Percentiles rank a stretch among this genome's conserved stretches.
Evolutionary conservation across 2,888 invertebrate species (phyloP).

Genomic region (Cosmia pyralina): DNA sequence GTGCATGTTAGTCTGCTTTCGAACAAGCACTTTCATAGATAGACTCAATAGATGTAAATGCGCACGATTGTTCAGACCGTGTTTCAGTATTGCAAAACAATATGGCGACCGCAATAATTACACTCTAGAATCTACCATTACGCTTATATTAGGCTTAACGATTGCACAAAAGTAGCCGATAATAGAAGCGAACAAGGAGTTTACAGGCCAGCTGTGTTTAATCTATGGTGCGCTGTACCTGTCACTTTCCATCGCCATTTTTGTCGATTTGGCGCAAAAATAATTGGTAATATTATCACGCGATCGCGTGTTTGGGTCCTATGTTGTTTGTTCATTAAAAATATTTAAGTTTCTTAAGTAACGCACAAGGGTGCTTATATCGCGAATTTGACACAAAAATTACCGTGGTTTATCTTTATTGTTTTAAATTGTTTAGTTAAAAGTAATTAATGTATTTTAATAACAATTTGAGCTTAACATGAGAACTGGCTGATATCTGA

Average conservation of each 20-base stretch:
- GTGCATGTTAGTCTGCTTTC: constrained; percentile 63
- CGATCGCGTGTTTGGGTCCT: constrained; percentile 75
- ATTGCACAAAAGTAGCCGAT: constrained; percentile 77
- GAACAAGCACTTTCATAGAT: constrained; percentile 72
- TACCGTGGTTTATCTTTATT: constrained; percentile 38
- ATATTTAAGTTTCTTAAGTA: constrained; percentile 52
- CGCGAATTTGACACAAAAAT: constrained; percentile 33
- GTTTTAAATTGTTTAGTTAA: constrained; percentile 27
- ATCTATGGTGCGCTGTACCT: constrained; percentile 65
- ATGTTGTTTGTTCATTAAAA: constrained; percentile 52
- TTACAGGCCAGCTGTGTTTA: constrained; percentile 76
- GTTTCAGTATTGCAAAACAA: constrained; percentile 78
- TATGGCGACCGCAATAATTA: constrained; percentile 76
- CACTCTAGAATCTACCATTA: constrained; percentile 73
- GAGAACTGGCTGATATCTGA: constrained; percentile 29
- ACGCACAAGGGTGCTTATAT: constrained; percentile 41
- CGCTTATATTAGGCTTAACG: constrained; percentile 76
- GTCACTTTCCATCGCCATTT: constrained; percentile 83
- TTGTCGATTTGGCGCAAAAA: constrained; percentile 81
- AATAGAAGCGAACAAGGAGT: constrained; percentile 73
- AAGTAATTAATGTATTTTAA: constrained; percentile 7
- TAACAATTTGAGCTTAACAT: constrained; percentile 24
- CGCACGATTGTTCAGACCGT: constrained; percentile 68
- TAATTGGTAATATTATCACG: constrained; percentile 75
- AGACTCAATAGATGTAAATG: constrained; percentile 73